phyloP scores from a whole-genome alignment of 2,797 vertebrate species.

The Phoeniculus purpureus region DNA sequence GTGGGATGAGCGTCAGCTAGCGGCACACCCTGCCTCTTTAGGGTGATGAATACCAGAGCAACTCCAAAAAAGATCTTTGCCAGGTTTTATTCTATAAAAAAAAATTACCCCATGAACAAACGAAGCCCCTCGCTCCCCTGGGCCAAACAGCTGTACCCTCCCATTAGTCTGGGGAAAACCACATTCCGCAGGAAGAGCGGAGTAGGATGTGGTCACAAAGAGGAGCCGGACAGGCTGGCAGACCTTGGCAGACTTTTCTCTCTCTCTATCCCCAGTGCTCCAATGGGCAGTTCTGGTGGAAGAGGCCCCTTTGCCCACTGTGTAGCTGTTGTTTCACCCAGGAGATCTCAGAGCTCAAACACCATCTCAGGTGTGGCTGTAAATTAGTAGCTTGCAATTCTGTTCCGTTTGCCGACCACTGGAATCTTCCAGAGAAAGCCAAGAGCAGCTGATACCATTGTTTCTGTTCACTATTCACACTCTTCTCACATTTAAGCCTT shows the following conservation, averaged over 20 bases:
- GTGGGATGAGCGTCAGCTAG: background rate
- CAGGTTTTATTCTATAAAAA: constrained; percentile 46
- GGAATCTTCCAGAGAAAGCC: background rate
- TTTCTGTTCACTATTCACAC: constrained; percentile 1
- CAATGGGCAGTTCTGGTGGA: background rate
- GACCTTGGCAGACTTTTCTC: background rate
- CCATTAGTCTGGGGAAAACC: background rate
- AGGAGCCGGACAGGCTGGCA: background rate
- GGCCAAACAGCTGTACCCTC: constrained; percentile 38
- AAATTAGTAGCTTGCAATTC: constrained; percentile 15
- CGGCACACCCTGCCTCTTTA: background rate
- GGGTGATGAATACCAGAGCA: constrained; percentile 33
- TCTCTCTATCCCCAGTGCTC: background rate
- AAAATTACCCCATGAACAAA: background rate
- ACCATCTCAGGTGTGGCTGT: background rate
- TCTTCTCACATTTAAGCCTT: constrained; percentile 48
- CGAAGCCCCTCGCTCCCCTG: background rate
- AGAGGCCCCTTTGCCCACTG: background rate
- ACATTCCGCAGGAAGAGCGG: background rate
- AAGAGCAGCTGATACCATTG: constrained; percentile 23
- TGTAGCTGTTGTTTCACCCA: background rate
- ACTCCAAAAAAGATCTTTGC: constrained; percentile 29
- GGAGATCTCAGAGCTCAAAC: background rate
- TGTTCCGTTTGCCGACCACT: background rate
- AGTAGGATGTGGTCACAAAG: background rate